Percentiles rank a stretch among this genome's conserved stretches.
Conservation (phyloP, 2,113 vertebrate species). For the Psittacara wagleri region DNA sequence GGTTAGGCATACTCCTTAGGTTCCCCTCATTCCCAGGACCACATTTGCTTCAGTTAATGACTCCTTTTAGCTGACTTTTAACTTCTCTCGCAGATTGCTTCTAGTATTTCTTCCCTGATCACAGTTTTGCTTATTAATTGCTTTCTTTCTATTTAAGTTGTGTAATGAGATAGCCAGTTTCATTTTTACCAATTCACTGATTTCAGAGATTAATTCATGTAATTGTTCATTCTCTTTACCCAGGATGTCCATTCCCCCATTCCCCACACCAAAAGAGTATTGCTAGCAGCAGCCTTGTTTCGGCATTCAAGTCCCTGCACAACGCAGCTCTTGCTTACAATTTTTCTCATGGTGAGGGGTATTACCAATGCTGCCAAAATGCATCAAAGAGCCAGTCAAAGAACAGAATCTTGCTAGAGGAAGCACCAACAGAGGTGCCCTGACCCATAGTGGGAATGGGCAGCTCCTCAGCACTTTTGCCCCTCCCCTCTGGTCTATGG, state of each 20-base stretch:
- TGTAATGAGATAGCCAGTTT: slow-evolving; percentile 17
- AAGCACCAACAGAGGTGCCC: background rate
- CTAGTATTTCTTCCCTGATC: background rate
- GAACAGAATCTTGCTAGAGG: background rate
- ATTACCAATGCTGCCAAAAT: background rate
- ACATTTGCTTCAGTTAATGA: background rate
- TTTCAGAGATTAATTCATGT: background rate
- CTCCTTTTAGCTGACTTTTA: background rate
- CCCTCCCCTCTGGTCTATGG: background rate
- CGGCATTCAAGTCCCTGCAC: background rate
- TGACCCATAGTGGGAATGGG: background rate
- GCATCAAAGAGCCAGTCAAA: background rate
- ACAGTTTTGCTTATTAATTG: background rate
- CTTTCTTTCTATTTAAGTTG: slow-evolving; percentile 9
- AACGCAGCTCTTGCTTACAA: background rate
- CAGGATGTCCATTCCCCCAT: background rate
- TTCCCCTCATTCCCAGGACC: background rate
- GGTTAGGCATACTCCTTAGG: background rate
- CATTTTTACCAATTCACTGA: background rate
- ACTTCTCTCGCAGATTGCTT: background rate
- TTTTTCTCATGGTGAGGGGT: background rate
- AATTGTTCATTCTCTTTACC: background rate
- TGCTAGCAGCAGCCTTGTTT: background rate
- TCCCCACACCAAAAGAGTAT: background rate
- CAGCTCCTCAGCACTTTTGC: background rate